A percentile compares a stretch with the other conserved stretches of the same genome.
phyloP scores from a whole-genome alignment of 1,140 invertebrate species.

The Atopsyche davidsoni region DNA sequence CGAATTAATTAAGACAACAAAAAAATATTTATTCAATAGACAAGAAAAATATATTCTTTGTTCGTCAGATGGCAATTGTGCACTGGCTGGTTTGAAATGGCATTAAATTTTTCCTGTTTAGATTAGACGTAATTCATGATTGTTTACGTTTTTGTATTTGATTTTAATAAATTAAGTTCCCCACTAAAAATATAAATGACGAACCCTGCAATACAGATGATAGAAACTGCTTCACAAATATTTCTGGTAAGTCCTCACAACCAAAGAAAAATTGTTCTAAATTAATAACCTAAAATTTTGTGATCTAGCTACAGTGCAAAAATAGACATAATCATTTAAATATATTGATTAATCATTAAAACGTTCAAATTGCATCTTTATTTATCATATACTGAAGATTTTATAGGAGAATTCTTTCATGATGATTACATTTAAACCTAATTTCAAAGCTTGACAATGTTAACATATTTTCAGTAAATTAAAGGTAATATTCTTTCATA shows the following conservation, averaged over 20 bases:
- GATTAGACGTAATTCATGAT: too few species aligned
- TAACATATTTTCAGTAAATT: too few species aligned
- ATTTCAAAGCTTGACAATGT: too few species aligned
- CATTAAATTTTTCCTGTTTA: too few species aligned
- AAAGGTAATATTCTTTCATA: too few species aligned
- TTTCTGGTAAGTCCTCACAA: constrained; percentile 53
- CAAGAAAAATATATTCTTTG: too few species aligned
- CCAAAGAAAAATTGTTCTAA: not conserved
- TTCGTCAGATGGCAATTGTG: too few species aligned
- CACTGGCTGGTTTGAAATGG: too few species aligned
- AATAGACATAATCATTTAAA: constrained; percentile 4
- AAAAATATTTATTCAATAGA: too few species aligned
- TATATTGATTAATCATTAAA: constrained; percentile 10
- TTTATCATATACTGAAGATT: not conserved
- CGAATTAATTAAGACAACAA: too few species aligned
- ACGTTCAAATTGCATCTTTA: constrained; percentile 5
- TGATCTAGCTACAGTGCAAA: too few species aligned
- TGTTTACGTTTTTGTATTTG: constrained; percentile 21
- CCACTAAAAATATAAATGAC: constrained; percentile 33
- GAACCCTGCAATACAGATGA: constrained; percentile 50
- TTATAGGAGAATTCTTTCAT: not conserved
- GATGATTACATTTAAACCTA: not conserved
- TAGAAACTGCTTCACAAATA: constrained; percentile 64
- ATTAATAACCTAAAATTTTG: constrained; percentile 10
- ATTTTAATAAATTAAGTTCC: constrained; percentile 14